These are phyloP conservation scores for Eugnorisma glareosa DNA, from an alignment of 2,888 invertebrate genomes.

Conservation along the genomic window DNA sequence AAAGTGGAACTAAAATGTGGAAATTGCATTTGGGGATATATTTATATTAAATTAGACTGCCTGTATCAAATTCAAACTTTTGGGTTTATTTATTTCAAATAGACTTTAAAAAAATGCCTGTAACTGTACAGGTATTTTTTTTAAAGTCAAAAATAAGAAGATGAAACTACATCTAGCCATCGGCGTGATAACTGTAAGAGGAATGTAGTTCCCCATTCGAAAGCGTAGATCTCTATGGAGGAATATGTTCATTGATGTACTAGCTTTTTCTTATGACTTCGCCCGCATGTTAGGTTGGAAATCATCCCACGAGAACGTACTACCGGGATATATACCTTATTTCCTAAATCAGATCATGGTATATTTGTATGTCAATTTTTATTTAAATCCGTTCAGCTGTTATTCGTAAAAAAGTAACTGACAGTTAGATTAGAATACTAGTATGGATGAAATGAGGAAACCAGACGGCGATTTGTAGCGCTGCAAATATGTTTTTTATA, in stretches of 20 bases:
- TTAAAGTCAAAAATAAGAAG: too few relatives aligned
- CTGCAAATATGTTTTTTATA: background rate
- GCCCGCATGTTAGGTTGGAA: background rate
- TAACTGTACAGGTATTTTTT: too few relatives aligned
- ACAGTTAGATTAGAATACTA: background rate
- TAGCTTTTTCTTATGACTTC: background rate
- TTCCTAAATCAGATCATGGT: background rate
- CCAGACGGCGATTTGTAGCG: background rate
- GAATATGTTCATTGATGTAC: background rate
- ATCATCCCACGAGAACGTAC: background rate
- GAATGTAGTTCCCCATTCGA: background rate
- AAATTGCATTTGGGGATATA: constrained; percentile 21
- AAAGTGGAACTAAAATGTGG: constrained; percentile 65
- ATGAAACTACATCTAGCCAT: background rate
- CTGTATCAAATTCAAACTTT: background rate
- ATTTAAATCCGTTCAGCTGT: background rate
- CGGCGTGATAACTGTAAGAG: background rate
- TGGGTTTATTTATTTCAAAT: too few relatives aligned
- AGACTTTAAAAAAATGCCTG: too few relatives aligned
- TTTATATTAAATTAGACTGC: background rate
- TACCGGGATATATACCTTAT: background rate
- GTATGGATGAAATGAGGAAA: constrained; percentile 5
- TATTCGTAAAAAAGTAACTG: background rate
- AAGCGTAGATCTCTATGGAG: background rate
- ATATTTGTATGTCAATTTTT: background rate